Base-by-base conservation (phyloP, 2,113 vertebrate genomes). In the Apeltes quadracus region DNA sequence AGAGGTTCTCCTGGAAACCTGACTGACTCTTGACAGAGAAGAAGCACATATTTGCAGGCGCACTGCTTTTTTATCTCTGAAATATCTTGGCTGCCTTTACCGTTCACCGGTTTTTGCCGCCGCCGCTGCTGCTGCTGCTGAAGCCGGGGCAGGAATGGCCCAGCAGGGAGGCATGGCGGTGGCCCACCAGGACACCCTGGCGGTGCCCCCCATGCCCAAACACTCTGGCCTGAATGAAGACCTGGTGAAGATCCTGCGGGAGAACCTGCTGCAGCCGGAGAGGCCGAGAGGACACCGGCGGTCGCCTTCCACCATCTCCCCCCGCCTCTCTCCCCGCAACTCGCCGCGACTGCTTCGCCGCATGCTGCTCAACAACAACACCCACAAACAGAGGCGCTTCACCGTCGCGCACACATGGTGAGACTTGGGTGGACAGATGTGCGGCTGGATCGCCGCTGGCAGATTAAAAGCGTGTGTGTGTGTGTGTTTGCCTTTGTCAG, bases 391-490 rank as follows among this genome's bases (percentile, higher is more conserved):
- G 91, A 92, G 96, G 80, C 94, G 97, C 50, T 99, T 99, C 93
- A 99, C 97, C 0, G 98, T 99, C 70, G 97, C 98, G 58, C 97
- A 98, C 92, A 99, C 97, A 77, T 99, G 97, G 97, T 99, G 96
- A 96, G 97, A 75, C 57, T 25, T 9, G 7, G 13, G 20, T 23
- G 43, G 16, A 32, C 36, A 34, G 34, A 46, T 4, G 50, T 23
- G 46, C 16, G 34, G 11, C 53, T 18, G 23, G 48, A 64, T 43
- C 10, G 64, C 23, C 44, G 14, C 14, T 3, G 43, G 46, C 41
- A 27, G 39, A 64, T 41, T 57, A 72, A 68, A 51, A 1, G 48
- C 22, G 5, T 2, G 22, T 23, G 46, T 50, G 56, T 78, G 13
- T 65, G 22, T 74, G 18, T 64, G 29, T 78, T 54, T 82, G 50